Evolutionary conservation across 2,113 vertebrate species (phyloP).

Genomic region (Excalfactoria chinensis): DNA sequence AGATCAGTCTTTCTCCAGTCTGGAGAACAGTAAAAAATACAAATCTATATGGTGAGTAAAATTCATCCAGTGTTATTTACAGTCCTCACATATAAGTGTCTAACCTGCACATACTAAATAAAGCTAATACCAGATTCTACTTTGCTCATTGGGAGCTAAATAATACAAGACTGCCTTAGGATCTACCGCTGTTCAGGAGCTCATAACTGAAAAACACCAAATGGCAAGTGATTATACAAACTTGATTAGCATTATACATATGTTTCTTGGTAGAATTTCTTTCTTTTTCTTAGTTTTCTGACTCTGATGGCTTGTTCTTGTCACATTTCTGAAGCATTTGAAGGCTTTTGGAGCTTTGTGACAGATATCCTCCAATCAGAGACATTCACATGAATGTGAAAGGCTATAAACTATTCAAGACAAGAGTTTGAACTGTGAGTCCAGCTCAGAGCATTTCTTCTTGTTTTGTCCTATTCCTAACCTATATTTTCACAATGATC

Average conservation of each 20-base stretch:
- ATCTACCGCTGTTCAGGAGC: neutral
- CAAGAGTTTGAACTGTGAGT: neutral
- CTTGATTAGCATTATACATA: neutral
- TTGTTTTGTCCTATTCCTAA: neutral
- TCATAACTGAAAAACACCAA: neutral
- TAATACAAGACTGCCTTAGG: neutral
- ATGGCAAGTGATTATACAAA: neutral
- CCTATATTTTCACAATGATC: neutral
- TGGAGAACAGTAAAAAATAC: neutral
- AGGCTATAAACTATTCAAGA: neutral
- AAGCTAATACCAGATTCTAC: neutral
- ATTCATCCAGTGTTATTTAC: neutral
- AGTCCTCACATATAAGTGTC: neutral
- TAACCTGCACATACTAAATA: neutral
- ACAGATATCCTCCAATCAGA: neutral
- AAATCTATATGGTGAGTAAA: neutral
- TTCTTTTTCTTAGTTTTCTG: neutral
- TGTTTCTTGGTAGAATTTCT: neutral
- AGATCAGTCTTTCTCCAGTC: neutral
- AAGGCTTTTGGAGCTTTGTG: slow-evolving; percentile 1
- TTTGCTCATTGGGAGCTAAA: neutral
- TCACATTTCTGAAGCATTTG: neutral
- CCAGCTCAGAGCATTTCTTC: neutral
- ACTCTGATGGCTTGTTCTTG: neutral
- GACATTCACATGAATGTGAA: neutral